Percentiles rank a stretch among this genome's conserved stretches.
phyloP scores from a whole-genome alignment of 2,113 vertebrate genomes.

The Phyllostomus hastatus region DNA sequence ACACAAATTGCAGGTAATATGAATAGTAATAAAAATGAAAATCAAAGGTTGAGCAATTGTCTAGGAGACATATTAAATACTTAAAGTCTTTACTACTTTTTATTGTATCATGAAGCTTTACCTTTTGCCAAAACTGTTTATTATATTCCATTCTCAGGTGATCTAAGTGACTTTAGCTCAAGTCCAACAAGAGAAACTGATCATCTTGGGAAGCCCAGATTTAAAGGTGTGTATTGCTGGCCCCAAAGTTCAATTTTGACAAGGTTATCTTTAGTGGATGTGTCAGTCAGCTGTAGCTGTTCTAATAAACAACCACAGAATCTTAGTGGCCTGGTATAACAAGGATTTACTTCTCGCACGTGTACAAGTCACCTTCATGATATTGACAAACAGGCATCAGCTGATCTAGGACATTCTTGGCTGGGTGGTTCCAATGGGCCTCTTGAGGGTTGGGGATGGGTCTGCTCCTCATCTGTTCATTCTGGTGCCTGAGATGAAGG shows the following conservation, averaged over 20 bases:
- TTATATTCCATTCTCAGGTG: conserved; percentile 77
- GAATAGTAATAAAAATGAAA: background rate
- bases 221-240: conserved; percentile 83
- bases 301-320: background rate
- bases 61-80: conserved; percentile 1
- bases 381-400: background rate
- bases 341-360: background rate
- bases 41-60: background rate
- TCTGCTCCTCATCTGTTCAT: background rate
- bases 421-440: background rate
- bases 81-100: conserved; percentile 24
- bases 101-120: background rate
- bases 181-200: conserved; percentile 93
- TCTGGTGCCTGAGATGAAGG: background rate
- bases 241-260: background rate
- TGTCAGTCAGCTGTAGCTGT: background rate
- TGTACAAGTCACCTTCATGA: background rate
- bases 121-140: background rate
- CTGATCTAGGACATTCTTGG: background rate
- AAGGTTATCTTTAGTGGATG: background rate
- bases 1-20: background rate
- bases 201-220: conserved; percentile 90
- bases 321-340: background rate
- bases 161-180: conserved; percentile 90
- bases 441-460: background rate